Percentiles rank a stretch among this genome's conserved stretches.
These are phyloP conservation scores for Ammodramus savannarum DNA, from an alignment of 2,113 vertebrate species.

Conservation along the genomic window DNA sequence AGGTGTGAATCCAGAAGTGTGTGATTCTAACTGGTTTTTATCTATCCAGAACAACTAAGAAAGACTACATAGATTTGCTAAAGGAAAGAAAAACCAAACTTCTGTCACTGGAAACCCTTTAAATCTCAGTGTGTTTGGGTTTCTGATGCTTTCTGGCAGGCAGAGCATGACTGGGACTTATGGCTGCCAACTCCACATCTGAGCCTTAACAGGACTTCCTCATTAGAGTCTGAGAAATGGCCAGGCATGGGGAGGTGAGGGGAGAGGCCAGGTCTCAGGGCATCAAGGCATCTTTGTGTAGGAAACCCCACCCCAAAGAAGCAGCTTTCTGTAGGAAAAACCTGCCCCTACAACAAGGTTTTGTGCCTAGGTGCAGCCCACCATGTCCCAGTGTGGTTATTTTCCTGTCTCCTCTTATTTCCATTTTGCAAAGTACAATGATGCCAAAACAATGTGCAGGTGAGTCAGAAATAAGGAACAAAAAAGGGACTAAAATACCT, in stretches of 20 bases:
- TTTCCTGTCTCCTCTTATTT: accelerated
- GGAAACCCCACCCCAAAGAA: background rate
- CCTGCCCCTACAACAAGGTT: background rate
- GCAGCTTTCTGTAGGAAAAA: background rate
- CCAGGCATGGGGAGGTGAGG: background rate
- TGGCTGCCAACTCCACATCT: background rate
- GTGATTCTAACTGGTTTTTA: background rate
- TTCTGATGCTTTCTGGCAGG: background rate
- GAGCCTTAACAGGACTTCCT: background rate
- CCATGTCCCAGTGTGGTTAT: background rate
- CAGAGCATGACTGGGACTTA: background rate
- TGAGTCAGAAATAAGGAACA: background rate
- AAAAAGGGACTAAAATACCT: background rate
- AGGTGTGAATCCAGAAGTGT: background rate
- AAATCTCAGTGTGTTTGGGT: background rate
- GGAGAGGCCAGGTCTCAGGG: background rate
- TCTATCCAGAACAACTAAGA: background rate
- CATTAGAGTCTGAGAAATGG: background rate
- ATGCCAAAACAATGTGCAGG: background rate
- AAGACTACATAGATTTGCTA: background rate
- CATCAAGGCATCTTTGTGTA: background rate
- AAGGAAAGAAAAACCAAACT: background rate
- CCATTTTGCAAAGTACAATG: background rate
- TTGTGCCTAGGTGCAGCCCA: background rate
- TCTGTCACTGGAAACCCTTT: background rate